Base-by-base conservation (phyloP, 1,140 invertebrate genomes). In the Drosophila miranda region DNA sequence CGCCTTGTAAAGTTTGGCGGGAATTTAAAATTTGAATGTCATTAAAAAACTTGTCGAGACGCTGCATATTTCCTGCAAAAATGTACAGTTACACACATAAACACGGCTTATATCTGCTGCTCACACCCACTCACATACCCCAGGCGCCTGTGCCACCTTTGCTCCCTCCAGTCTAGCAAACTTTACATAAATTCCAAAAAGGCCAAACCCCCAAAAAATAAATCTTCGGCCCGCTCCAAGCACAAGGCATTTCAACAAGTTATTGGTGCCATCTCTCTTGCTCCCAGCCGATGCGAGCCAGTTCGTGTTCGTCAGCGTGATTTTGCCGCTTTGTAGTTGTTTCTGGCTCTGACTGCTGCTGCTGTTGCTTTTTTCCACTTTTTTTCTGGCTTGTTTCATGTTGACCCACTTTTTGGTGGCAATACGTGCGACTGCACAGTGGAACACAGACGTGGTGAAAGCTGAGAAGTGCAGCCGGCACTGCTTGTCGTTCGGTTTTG, bases 301-400 rank as follows among this genome's bases (percentile, higher is more conserved):
- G 23, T 26, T 26, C 23, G 23, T 26, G 73, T 68, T 82, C 75
- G 79, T 78, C 78, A 79, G 75, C 80, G 63, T 74, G 80, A 84
- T 80, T 84, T 79, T 67, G 64, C 30, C 62, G 43, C 53, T 55
- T 44, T 55, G 57, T 44, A 41, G 16, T 28, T 61, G 60, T 38
- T 30, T 34, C 16, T 48, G 43, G 30, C 61, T 19, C 19, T 55
- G 62, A 19, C 19, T 19, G 42, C 34, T 51, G 80, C 58, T 59
- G 75, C 57, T 74, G 63, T 53, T 41, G 57, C 48, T 78, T 82
- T 74, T 67, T 75, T 70, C 57, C 59, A 64, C 48, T 50, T 67
- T 48, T 74, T 86, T 81, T 77, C 74, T 86, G 81, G 77, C 78
- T 87, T 72, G 77, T 81, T 86, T 86, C 73, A 87, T 81, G 82